Base-by-base conservation (phyloP, 2,113 vertebrate genomes). In the Lepus americanus region DNA sequence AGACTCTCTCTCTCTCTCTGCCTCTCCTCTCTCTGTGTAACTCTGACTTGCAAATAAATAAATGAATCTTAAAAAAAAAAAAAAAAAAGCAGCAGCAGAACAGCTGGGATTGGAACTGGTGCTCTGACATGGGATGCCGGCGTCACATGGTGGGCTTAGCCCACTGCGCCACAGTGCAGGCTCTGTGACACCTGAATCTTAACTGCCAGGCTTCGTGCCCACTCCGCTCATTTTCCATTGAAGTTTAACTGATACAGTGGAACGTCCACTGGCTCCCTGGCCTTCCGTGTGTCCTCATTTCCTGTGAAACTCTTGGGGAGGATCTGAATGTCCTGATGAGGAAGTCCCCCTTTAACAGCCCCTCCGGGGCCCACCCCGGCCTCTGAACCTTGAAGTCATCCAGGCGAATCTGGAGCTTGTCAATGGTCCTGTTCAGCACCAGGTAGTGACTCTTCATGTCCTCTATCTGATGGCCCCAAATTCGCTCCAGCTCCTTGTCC, bases 401-500 rank as follows among this genome's bases (percentile, higher is more conserved):
- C 0, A 95, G 13, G 87, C 49, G 83, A 44, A 31, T 23, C 69
- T 93, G 92, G 25, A 98, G 70, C 36, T 1, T 80, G 3, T 97
- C 94, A 0, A 67, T 63, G 1, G 81, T n/a, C 49, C 83, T 94
- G 88, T 97, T 95, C 86, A 98, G 93, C 44, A 95, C 44, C 0
- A 13, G 0, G 11, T 94, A 84, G 31, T 97, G 96, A n/a, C 96
- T 89, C 90, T 95, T 96, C 78, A 98, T 81, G 23, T 31, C 17
- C 5, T 95, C 39, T 49, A 98, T 89, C 53, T 97, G 87, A 6
- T 55, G 74, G 79, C 95, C 94, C 90, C 96, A 86, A 39, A 95
- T 16, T 73, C 63, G 95, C 95, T 94, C 12, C 0, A 97, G 97
- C n/a, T 95, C 97, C 66, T 95, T 92, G 4, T 96, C 93, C 97